These are phyloP conservation scores for Pelecanoides urinatrix DNA, from an alignment of 2,113 vertebrate species.

Conservation along the genomic window DNA sequence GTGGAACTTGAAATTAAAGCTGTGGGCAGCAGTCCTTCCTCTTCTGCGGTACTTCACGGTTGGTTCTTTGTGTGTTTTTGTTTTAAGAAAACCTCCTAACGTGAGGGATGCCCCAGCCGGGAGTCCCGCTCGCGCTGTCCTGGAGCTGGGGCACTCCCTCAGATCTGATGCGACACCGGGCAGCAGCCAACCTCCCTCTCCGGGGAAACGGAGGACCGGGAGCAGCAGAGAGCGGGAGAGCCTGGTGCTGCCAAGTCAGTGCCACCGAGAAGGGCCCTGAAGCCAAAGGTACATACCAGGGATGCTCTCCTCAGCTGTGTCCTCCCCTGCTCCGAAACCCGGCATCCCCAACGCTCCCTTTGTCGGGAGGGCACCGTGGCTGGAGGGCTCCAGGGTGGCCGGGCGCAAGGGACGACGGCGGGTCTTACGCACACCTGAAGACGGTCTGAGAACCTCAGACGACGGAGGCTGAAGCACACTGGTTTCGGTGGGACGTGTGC, in stretches of 20 bases:
- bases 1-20: neutral
- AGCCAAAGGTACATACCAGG: neutral
- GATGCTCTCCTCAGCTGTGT: neutral
- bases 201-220: neutral
- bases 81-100: neutral
- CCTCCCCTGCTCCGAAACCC: neutral
- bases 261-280: neutral
- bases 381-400: neutral
- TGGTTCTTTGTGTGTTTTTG: neutral
- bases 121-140: neutral
- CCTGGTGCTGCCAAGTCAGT: neutral
- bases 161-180: neutral
- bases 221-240: neutral
- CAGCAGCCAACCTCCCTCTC: neutral
- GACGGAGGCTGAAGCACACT: neutral
- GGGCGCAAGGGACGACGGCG: neutral
- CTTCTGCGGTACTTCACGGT: neutral
- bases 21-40: neutral
- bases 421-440: no score
- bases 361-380: neutral
- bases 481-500: neutral
- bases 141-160: neutral
- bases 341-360: neutral
- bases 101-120: neutral
- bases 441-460: neutral